Evolutionary conservation across 2,113 vertebrate genomes (phyloP).

Genomic region (Azemiops feae): DNA sequence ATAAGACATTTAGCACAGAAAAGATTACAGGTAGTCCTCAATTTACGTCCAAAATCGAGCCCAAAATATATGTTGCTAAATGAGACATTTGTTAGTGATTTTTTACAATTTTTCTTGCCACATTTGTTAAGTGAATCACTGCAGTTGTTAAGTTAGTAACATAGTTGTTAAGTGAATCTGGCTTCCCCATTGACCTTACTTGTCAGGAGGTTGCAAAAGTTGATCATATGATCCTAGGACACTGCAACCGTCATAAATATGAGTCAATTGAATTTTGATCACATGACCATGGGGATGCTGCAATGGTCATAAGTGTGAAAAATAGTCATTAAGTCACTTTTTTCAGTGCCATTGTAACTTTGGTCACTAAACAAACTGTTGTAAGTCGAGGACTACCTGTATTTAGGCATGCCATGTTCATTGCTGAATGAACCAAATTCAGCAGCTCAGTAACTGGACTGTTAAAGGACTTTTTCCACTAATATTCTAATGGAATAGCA

Average conservation of each 20-base stretch:
- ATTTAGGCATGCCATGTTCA: background rate
- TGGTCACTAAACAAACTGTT: background rate
- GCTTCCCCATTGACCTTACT: background rate
- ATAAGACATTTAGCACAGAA: background rate
- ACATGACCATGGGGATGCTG: too few relatives aligned
- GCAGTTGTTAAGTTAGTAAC: background rate
- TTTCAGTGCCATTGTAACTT: background rate
- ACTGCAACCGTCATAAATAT: background rate
- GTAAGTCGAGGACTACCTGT: background rate
- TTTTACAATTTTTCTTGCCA: background rate
- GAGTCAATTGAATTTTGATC: too few relatives aligned
- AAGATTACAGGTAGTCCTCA: background rate
- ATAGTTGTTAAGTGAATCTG: background rate
- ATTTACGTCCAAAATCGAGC: background rate
- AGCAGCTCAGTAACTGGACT: background rate
- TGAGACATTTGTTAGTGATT: background rate
- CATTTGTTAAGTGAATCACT: background rate
- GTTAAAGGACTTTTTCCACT: background rate
- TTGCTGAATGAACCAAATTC: background rate
- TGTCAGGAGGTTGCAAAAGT: background rate
- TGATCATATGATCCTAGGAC: background rate
- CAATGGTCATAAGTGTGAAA: background rate
- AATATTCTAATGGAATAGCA: background rate
- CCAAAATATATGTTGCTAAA: background rate
- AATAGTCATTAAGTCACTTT: background rate